Evolutionary conservation across 2,888 invertebrate species (phyloP).

Genomic region (Salpingus planirostris): DNA sequence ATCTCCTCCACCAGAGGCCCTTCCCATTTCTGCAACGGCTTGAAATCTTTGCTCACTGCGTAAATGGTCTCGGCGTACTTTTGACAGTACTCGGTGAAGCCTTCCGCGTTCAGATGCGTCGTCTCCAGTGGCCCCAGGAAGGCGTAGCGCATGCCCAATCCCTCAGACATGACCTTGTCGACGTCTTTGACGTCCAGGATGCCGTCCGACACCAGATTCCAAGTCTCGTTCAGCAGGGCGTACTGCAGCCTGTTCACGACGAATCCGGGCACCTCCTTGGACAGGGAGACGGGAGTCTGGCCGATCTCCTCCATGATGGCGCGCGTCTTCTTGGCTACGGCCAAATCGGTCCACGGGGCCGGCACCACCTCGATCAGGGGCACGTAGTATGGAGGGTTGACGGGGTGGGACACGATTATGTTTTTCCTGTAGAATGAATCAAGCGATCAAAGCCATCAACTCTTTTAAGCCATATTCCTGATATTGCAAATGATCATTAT

Average conservation of each 20-base stretch:
- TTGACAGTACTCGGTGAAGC: constrained; percentile 57
- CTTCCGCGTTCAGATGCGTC: constrained; percentile 90
- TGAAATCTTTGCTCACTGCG: constrained; percentile 62
- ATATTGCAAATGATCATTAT: too few relatives aligned
- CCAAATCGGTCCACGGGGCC: constrained; percentile 83
- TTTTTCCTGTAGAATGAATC: constrained; percentile 47
- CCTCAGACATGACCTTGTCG: constrained; percentile 89
- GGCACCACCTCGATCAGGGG: constrained; percentile 92
- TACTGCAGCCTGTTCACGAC: constrained; percentile 93
- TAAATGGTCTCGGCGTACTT: constrained; percentile 53
- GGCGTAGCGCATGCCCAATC: constrained; percentile 90
- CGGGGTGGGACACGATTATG: constrained; percentile 84
- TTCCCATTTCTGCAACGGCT: constrained; percentile 64
- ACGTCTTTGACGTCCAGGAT: constrained; percentile 81
- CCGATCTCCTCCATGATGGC: constrained; percentile 80
- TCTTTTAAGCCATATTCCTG: too few relatives aligned
- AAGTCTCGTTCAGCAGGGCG: constrained; percentile 86
- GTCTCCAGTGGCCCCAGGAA: constrained; percentile 92
- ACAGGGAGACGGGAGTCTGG: constrained; percentile 80
- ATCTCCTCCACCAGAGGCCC: constrained; percentile 58
- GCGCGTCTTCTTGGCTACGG: constrained; percentile 64
- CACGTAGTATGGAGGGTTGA: constrained; percentile 94
- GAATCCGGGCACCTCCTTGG: constrained; percentile 85
- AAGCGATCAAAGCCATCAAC: too few relatives aligned
- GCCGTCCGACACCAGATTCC: constrained; percentile 77